A percentile compares a stretch with the other conserved stretches of the same genome.
These are phyloP conservation scores for Capra hircus DNA, from an alignment of 2,113 vertebrate genomes.

Conservation along the genomic window DNA sequence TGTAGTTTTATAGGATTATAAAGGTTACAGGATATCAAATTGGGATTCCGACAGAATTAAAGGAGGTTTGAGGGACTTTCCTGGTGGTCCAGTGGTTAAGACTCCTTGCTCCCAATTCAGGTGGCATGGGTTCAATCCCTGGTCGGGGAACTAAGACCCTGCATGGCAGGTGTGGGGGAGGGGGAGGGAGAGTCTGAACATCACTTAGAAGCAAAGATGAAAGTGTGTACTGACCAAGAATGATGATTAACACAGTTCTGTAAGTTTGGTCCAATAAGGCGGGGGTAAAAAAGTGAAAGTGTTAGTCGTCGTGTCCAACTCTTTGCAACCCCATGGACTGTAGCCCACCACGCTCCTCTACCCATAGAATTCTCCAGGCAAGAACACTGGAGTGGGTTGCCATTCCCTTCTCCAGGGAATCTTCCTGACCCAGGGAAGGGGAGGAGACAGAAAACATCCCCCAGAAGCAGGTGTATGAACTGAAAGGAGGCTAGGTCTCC, in stretches of 20 bases:
- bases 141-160: not conserved
- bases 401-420: not conserved
- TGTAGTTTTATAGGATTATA: not conserved
- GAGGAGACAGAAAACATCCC: not conserved
- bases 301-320: not conserved
- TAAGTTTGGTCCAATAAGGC: not conserved
- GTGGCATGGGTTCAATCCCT: not conserved
- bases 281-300: not conserved
- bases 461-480: not conserved
- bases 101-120: not conserved
- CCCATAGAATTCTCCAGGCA: not conserved
- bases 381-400: not conserved
- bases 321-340: not conserved
- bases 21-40: not conserved
- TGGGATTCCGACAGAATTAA: not conserved
- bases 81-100: not conserved
- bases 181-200: not conserved
- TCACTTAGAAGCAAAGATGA: not conserved
- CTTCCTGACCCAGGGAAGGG: not conserved
- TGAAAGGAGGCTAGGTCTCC: not conserved
- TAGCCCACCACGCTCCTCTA: not conserved
- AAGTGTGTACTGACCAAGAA: not conserved
- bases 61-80: not conserved
- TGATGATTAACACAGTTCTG: not conserved
- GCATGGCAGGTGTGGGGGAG: not conserved